Evolutionary conservation across 1,140 invertebrate genomes (phyloP).

Genomic region (Piezodorus guildinii): DNA sequence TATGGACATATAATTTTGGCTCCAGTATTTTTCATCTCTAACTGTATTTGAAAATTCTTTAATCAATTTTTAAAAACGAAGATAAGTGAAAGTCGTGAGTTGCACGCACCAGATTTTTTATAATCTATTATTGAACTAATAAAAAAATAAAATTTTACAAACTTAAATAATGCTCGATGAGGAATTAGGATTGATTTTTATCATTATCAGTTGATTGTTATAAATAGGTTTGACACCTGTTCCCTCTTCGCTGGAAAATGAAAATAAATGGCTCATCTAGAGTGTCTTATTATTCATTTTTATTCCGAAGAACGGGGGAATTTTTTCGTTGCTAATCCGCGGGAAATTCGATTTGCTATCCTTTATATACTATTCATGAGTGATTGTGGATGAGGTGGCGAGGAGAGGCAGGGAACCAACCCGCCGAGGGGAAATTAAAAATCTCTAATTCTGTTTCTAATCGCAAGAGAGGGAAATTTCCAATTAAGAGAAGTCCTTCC

Average conservation of each 20-base stretch:
- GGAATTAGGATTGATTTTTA: too few relatives aligned
- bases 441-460: constrained; percentile 6
- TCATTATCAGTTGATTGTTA: too few relatives aligned
- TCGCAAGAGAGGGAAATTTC: constrained; percentile 8
- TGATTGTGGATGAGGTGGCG: background rate
- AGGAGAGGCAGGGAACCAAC: background rate
- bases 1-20: too few relatives aligned
- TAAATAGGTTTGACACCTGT: background rate
- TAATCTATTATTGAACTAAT: too few relatives aligned
- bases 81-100: too few relatives aligned
- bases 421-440: background rate
- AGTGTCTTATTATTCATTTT: background rate
- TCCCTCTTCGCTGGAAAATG: background rate
- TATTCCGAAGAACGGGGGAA: background rate
- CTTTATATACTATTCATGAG: constrained; percentile 6
- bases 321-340: background rate
- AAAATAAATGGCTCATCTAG: background rate
- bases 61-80: too few relatives aligned
- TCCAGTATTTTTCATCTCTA: too few relatives aligned
- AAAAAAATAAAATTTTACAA: too few relatives aligned
- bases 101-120: too few relatives aligned
- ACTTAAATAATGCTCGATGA: too few relatives aligned
- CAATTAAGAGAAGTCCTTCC: constrained; percentile 7
- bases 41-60: too few relatives aligned
- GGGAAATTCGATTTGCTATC: background rate